Conservation (phyloP, 2,888 invertebrate species). For the Coelogynopora nodosa region DNA sequence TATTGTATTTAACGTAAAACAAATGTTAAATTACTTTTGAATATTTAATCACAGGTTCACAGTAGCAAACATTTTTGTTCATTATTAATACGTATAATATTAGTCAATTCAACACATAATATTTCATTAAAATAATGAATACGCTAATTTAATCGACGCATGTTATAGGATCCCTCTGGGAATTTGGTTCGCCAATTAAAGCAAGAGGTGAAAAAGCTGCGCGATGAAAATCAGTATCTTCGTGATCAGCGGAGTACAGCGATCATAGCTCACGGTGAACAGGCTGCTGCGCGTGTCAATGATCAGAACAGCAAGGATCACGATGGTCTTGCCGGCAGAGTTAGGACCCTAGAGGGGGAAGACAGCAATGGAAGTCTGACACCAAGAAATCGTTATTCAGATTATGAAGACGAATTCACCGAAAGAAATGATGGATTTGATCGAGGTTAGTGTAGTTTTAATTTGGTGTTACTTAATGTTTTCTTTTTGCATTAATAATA, state of each 20-base stretch:
- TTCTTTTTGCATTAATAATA: too few relatives aligned
- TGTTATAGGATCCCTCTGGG: slow-evolving; percentile 78
- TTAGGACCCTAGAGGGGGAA: neutral
- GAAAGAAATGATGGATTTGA: neutral
- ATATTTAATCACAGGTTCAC: too few relatives aligned
- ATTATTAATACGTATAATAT: too few relatives aligned
- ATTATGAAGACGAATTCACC: neutral
- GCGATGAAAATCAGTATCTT: slow-evolving; percentile 82
- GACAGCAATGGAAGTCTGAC: neutral
- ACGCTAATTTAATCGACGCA: too few relatives aligned
- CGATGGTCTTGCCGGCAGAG: neutral
- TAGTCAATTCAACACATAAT: too few relatives aligned
- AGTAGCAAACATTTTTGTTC: too few relatives aligned
- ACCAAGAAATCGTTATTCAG: neutral
- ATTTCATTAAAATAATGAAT: too few relatives aligned
- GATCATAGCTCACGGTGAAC: slow-evolving; percentile 21
- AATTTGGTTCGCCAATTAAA: slow-evolving; percentile 82
- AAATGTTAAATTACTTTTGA: too few relatives aligned
- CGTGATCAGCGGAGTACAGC: slow-evolving; percentile 64
- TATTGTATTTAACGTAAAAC: too few relatives aligned
- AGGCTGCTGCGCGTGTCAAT: neutral
- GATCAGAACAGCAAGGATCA: neutral
- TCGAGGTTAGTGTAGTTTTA: neutral
- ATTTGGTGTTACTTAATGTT: neutral
- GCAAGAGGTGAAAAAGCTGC: slow-evolving; percentile 77